Evolutionary conservation across 2,113 vertebrate genomes (phyloP).

Genomic region (Alethe castanea): DNA sequence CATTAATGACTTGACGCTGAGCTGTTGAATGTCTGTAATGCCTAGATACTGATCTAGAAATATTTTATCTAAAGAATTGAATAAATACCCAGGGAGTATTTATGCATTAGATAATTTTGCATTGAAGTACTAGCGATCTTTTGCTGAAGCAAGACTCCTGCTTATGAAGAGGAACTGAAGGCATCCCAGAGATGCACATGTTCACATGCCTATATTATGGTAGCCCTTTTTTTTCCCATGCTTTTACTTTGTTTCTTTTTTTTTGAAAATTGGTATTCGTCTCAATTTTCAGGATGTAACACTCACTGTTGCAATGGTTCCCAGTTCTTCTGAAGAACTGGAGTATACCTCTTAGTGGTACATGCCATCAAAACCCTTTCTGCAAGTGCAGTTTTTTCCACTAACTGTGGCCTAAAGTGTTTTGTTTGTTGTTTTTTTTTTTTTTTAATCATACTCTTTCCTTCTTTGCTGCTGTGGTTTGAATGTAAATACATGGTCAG

Average conservation of each 20-base stretch:
- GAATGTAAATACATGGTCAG: rapidly evolving
- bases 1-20: neutral
- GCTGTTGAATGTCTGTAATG: neutral
- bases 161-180: neutral
- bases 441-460: neutral
- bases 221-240: neutral
- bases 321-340: neutral
- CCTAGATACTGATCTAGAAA: neutral
- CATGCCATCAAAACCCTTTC: neutral
- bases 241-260: neutral
- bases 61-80: neutral
- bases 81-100: neutral
- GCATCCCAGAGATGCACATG: neutral
- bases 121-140: neutral
- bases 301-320: neutral
- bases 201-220: neutral
- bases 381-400: neutral
- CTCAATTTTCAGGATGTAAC: neutral
- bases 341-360: neutral
- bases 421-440: too few species aligned
- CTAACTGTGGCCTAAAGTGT: neutral
- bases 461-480: neutral
- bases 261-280: neutral
- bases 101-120: neutral
- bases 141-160: neutral